Evolutionary conservation across 2,888 invertebrate genomes (phyloP), one percentile per base, ranked within the genome.

Genomic region (Tridacna gigas): DNA sequence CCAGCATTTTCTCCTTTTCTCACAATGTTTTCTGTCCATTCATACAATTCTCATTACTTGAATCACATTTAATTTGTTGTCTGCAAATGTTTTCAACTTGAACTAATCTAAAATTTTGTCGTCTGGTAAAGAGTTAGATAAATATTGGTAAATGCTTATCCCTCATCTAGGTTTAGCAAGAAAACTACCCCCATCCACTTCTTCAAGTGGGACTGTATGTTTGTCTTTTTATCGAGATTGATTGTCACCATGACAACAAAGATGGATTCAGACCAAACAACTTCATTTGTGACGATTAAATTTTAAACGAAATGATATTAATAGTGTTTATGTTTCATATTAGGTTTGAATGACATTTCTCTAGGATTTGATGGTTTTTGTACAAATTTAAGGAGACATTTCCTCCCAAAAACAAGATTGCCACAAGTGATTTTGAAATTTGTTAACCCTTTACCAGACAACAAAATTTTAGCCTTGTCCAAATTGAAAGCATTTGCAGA

Each of bases 271-370:
- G 71, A 71, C 71, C 71, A 71, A 71, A 71, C 71, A 51, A 51
- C 71, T 71, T 51, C 71, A 71, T 71, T 51, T 71, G n/a, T 45
- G 71, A 13, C 51, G 48, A 71, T 71, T 71, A 71, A 71, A 71
- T 71, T 25, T 71, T 48, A 71, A 71, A 71, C 22, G 71, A 51
- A 71, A 71, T 48, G 71, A 71, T 71, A 71, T 71, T 71, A 71
- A 71, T 71, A 25, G 71, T 71, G 71, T 71, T 71, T 71, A 47
- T 47, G 71, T 71, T 71, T 71, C 71, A 71, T 71, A 71, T 71
- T 47, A 51, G 51, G 51, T 47, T 48, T 51, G 51, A 51, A 26
- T 51, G 71, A 71, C 71, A 71, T 47, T 71, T 71, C 51, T 51
- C 25, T 71, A 51, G 26, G 51, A 51, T 71, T 47, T 56, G 56